Base-by-base conservation (phyloP, 2,888 invertebrate species). In the Megastigmus dorsalis region DNA sequence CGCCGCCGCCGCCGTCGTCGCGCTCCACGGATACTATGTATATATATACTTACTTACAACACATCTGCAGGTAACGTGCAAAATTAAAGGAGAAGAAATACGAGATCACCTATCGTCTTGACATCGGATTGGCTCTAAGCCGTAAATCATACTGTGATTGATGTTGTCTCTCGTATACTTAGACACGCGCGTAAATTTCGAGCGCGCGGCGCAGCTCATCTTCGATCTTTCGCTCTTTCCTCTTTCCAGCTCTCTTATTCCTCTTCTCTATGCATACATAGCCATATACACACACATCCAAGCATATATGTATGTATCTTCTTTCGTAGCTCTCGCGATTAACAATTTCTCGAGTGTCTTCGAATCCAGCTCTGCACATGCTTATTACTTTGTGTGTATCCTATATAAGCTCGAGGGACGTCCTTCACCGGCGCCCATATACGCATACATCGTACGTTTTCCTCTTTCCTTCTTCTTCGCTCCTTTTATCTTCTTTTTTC, bases 41-140 rank as follows among this genome's bases (percentile, higher is more conserved):
- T 41, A 23, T 54, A 45, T 57, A 67, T 55, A 36, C n/a, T n/a
- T n/a, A n/a, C n/a, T n/a, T n/a, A n/a, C n/a, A n/a, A n/a, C n/a
- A n/a, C n/a, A n/a, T n/a, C n/a, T n/a, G n/a, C n/a, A n/a, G n/a
- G n/a, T n/a, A n/a, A n/a, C n/a, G n/a, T n/a, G n/a, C n/a, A 69
- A 69, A 60, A 69, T 60, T 50, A 69, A 60, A 60, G 45, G 13
- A 73, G 33, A 45, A 60, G 28, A 62, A 36, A 60, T 36, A 41
- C 60, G 60, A 59, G 75, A 75, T 66, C 52, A 43, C 10, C 50
- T 65, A 67, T 73, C 52, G 54, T 52, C 54, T 66, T 73, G 73
- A 73, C 74, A 55, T 28, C 28, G 54, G 57, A 68, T 74, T 66
- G 52, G 30, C n/a, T 59, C 50, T 52, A 45, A 55, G 33, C 20